A percentile compares a stretch with the other conserved stretches of the same genome.
phyloP scores from a whole-genome alignment of 2,113 vertebrate species.

The Ailurus styani region DNA sequence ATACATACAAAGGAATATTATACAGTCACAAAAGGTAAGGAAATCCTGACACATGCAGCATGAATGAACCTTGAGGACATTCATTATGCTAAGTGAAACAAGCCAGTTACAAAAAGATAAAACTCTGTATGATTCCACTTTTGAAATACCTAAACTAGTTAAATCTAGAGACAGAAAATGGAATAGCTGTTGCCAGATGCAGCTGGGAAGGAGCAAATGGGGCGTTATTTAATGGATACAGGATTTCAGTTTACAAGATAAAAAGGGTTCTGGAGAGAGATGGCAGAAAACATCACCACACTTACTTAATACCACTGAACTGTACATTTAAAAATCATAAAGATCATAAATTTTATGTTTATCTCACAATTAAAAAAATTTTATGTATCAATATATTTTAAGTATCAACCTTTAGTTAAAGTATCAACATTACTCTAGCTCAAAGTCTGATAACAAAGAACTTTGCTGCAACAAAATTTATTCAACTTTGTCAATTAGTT shows the following conservation, averaged over 20 bases:
- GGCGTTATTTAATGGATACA: neutral
- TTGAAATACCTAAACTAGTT: neutral
- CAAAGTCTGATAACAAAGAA: neutral
- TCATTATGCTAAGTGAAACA: neutral
- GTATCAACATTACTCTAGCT: neutral
- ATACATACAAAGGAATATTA: neutral
- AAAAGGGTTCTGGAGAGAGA: neutral
- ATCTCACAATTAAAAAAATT: neutral
- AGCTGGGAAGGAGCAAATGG: no score
- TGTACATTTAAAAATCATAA: neutral
- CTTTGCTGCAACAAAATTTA: neutral
- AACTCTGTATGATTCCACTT: neutral
- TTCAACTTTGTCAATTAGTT: neutral
- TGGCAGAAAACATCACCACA: neutral
- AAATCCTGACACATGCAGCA: neutral
- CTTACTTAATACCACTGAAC: neutral
- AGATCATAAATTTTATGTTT: neutral
- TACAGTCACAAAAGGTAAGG: neutral
- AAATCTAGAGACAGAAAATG: neutral
- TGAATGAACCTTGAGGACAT: neutral
- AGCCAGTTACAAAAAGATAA: neutral
- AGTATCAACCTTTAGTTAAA: neutral
- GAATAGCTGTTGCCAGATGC: neutral
- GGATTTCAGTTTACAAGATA: neutral
- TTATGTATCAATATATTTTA: neutral